Evolutionary conservation across 2,113 vertebrate genomes (phyloP).

Genomic region (Cottus gobio): DNA sequence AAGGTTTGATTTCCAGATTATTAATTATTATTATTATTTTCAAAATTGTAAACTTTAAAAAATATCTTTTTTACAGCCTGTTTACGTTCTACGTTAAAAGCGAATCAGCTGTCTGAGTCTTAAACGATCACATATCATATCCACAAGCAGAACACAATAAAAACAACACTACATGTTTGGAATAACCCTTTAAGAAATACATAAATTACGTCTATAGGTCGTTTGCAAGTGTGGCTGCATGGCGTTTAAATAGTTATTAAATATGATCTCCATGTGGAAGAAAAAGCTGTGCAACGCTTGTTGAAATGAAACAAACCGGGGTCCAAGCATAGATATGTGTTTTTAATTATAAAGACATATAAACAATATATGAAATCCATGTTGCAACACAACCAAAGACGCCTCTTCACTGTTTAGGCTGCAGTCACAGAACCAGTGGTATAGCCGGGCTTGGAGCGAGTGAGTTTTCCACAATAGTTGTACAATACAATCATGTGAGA

Average conservation of each 20-base stretch:
- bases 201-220: background rate
- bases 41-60: background rate
- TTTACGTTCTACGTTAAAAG: background rate
- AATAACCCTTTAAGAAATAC: background rate
- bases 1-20: background rate
- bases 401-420: slow-evolving; percentile 69
- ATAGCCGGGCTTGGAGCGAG: slow-evolving; percentile 72
- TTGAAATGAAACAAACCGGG: slow-evolving; percentile 67
- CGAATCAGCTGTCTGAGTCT: background rate
- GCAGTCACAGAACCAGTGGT: slow-evolving; percentile 62
- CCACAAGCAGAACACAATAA: background rate
- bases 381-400: slow-evolving; percentile 83
- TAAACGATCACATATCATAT: background rate
- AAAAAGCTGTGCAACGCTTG: background rate
- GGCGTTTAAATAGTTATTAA: background rate
- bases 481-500: slow-evolving; percentile 87
- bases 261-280: background rate
- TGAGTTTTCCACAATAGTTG: slow-evolving; percentile 74
- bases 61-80: background rate
- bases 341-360: slow-evolving; percentile 95
- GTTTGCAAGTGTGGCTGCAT: background rate
- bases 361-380: slow-evolving; percentile 89
- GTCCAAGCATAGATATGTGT: slow-evolving; percentile 84
- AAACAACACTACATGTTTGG: background rate
- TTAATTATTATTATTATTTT: background rate